These are phyloP conservation scores for Irena cyanogastra DNA, from an alignment of 2,113 vertebrate species.

Conservation along the genomic window DNA sequence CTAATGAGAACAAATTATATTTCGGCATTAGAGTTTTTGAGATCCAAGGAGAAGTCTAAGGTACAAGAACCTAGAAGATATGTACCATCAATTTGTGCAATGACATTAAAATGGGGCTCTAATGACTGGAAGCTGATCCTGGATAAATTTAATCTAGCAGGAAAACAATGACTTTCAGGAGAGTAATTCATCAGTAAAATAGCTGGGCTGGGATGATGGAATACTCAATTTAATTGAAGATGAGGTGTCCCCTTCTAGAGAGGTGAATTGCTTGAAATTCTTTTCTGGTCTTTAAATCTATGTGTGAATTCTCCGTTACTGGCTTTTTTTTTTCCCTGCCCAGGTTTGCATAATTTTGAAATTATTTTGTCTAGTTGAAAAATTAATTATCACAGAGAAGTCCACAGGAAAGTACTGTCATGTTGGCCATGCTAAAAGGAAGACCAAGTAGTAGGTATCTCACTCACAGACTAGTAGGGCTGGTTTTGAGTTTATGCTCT, in stretches of 20 bases:
- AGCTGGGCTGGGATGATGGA: background rate
- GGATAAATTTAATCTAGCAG: background rate
- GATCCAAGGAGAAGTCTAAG: background rate
- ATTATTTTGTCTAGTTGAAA: background rate
- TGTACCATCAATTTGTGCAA: background rate
- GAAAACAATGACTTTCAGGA: background rate
- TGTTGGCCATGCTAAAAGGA: background rate
- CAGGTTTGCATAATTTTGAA: background rate
- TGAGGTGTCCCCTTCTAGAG: background rate
- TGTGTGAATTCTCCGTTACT: background rate
- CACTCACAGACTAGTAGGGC: background rate
- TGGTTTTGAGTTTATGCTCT: background rate
- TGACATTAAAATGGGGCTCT: background rate
- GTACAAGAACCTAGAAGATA: background rate
- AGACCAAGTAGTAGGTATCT: background rate
- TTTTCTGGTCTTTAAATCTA: background rate
- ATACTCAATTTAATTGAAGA: background rate
- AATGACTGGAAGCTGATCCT: background rate
- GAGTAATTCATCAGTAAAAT: background rate
- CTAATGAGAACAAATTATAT: constrained; percentile 1
- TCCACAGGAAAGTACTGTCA: background rate
- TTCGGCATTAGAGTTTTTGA: background rate
- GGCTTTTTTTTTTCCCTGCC: background rate
- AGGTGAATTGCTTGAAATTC: background rate
- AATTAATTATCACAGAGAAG: background rate